Evolutionary conservation across 2,113 vertebrate species (phyloP).

Genomic region (Chinchilla lanigera): DNA sequence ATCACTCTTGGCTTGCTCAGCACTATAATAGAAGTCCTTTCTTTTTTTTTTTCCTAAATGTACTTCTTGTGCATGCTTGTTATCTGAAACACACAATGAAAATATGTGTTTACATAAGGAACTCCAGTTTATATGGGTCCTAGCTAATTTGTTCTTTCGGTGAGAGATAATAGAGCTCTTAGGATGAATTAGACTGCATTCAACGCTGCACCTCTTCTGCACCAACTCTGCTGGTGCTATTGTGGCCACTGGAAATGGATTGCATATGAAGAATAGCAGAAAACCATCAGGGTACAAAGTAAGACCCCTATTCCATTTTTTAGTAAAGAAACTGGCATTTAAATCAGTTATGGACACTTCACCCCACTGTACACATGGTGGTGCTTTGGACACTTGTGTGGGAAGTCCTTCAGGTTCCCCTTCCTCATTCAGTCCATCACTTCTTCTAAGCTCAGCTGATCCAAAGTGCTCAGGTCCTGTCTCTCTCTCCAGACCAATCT

Average conservation of each 20-base stretch:
- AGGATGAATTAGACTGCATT: background rate
- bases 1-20: background rate
- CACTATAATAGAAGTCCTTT: background rate
- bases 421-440: background rate
- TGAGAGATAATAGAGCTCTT: background rate
- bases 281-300: background rate
- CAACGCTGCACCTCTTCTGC: background rate
- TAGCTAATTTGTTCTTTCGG: background rate
- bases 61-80: background rate
- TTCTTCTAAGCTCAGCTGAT: background rate
- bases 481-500: background rate
- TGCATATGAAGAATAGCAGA: background rate
- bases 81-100: slow-evolving; percentile 7
- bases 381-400: background rate
- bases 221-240: background rate
- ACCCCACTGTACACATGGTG: background rate
- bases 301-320: background rate
- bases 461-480: fast-evolving
- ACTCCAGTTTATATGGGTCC: background rate
- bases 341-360: background rate
- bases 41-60: slow-evolving; percentile 58
- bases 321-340: background rate
- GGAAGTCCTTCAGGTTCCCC: background rate
- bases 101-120: slow-evolving; percentile 24
- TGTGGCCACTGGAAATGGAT: background rate